Evolutionary conservation across 2,888 invertebrate species (phyloP).

Genomic region (Lottia gigantea): DNA sequence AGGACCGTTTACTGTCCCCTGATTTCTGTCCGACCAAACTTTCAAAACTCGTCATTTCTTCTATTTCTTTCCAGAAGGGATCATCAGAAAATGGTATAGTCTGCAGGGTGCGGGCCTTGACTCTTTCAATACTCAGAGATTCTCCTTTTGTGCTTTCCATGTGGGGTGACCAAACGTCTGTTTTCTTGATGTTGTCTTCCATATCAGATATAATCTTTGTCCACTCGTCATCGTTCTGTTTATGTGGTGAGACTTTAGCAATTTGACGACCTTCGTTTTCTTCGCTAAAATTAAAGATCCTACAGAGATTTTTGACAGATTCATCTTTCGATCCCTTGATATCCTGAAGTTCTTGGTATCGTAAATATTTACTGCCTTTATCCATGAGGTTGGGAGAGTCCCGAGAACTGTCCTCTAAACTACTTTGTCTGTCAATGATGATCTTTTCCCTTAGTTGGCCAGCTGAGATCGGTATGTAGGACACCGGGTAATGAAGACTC

Average conservation of each 20-base stretch:
- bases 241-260: constrained; percentile 26
- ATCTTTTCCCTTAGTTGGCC: neutral
- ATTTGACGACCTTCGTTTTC: constrained; percentile 14
- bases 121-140: constrained; percentile 56
- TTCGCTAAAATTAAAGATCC: constrained; percentile 39
- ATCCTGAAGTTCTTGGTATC: constrained; percentile 34
- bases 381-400: neutral
- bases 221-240: constrained; percentile 27
- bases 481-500: neutral
- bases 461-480: neutral
- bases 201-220: constrained; percentile 31
- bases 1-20: neutral
- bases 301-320: constrained; percentile 42
- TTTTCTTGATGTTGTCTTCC: constrained; percentile 33
- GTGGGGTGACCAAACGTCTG: constrained; percentile 60
- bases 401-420: neutral
- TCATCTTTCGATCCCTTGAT: constrained; percentile 46
- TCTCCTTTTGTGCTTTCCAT: constrained; percentile 54
- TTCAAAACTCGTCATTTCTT: constrained; percentile 56
- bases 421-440: neutral
- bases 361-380: constrained; percentile 4
- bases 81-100: constrained; percentile 62
- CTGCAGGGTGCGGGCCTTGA: constrained; percentile 57
- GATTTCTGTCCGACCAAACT: constrained; percentile 19
- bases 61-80: constrained; percentile 61